Percentiles rank a stretch among this genome's conserved stretches.
phyloP scores from a whole-genome alignment of 1,140 invertebrate genomes.

The Drosophila arizonae region DNA sequence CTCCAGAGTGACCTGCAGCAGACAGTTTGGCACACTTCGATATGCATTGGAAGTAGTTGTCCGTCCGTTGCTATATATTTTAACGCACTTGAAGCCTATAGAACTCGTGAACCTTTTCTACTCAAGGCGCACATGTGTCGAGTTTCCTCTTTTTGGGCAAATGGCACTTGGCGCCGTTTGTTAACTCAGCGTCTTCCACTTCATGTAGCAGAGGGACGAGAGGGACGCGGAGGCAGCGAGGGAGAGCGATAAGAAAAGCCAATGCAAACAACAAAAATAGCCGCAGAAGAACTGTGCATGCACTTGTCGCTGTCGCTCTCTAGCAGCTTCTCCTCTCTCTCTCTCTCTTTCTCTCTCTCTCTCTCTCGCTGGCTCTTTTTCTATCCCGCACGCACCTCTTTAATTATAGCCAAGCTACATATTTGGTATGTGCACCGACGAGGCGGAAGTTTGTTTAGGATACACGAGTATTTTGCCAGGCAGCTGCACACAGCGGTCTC shows the following conservation, averaged over 20 bases:
- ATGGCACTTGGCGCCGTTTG: slow-evolving; percentile 56
- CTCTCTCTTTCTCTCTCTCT: background rate
- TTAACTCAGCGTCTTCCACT: slow-evolving; percentile 27
- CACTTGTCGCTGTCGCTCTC: slow-evolving; percentile 34
- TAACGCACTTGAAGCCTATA: slow-evolving; percentile 41
- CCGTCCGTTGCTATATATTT: slow-evolving; percentile 31
- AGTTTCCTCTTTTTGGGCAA: slow-evolving; percentile 37
- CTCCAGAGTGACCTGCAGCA: background rate
- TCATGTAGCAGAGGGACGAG: background rate
- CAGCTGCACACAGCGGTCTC: slow-evolving; percentile 55
- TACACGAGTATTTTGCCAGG: slow-evolving; percentile 39
- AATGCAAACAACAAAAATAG: slow-evolving; percentile 39
- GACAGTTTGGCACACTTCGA: slow-evolving; percentile 12
- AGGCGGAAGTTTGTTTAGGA: slow-evolving; percentile 79
- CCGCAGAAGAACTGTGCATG: slow-evolving; percentile 27
- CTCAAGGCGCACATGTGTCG: slow-evolving; percentile 31
- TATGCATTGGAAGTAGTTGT: background rate
- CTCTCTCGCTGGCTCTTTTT: background rate
- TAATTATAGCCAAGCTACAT: slow-evolving; percentile 67
- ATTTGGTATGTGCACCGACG: slow-evolving; percentile 40
- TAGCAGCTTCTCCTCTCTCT: background rate
- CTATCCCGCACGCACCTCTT: slow-evolving; percentile 9
- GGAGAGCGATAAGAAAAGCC: background rate
- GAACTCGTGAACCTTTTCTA: slow-evolving; percentile 6
- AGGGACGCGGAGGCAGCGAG: background rate